Base-by-base conservation (phyloP, 2,797 vertebrate genomes). In the Sphaeramia orbicularis region DNA sequence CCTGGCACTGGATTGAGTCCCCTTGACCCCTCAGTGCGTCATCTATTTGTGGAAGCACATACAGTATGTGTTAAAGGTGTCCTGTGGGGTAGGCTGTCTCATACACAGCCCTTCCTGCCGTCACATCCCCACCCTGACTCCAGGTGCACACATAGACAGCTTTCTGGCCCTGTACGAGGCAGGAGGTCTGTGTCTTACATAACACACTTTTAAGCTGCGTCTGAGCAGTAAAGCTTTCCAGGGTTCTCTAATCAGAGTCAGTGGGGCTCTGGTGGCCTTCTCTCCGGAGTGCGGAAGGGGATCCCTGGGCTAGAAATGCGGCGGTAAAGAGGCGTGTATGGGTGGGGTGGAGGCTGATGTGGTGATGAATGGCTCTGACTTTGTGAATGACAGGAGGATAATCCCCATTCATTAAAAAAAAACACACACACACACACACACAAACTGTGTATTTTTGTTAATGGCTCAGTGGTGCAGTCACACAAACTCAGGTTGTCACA, bases 1-100 rank as follows among this genome's bases (percentile, higher is more conserved):
- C 11, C 24, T 21, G 30, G 63, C 54, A 58, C 65, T 35, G 58
- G 41, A 12, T 54, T 61, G 61, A 74, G 83, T 62, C 55, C 70
- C 71, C 71, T 72, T 66, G 56, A 85, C 86, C 86, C 68, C 74
- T 74, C 65, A 62, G 72, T 93, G 88, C 87, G 86, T 94, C 91
- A 92, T 90, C 76, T 75, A 86, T 92, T 88, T 65, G 83, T 93
- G 85, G 84, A 77, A 71, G 83, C 87, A 91, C 90, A 93, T 91
- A 91, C 91, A 90, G 93, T 92, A 88, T 88, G 85, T 83, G 81
- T 69, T 84, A 87, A 86, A 73, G 74, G 70, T 55, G 36, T 91
- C 91, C 90, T 87, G 1, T 58, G 76, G 84, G 91, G 83, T 68
- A 80, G 66, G 76, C 79, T 87, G 89, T 88, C 80, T 85, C 84